These are phyloP conservation scores for Vespertilio murinus DNA, from an alignment of 2,797 vertebrate genomes.

Conservation along the genomic window DNA sequence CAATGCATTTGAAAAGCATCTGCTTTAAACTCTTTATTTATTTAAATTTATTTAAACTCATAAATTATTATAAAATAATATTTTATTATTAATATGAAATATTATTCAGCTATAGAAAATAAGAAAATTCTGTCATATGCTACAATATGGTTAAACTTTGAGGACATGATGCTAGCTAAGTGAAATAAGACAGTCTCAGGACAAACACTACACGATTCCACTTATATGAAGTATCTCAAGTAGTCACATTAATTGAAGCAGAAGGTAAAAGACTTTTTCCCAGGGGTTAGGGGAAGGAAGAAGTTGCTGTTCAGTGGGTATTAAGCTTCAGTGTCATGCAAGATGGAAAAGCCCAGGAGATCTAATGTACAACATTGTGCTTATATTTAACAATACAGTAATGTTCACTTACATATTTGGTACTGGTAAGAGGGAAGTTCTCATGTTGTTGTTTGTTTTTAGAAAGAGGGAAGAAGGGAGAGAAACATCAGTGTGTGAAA, in stretches of 20 bases:
- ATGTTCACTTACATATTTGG: not conserved
- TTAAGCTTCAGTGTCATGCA: not conserved
- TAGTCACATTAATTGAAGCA: not conserved
- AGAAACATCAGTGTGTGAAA: not conserved
- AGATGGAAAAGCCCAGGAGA: not conserved
- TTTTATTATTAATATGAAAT: not conserved
- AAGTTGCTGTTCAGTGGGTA: not conserved
- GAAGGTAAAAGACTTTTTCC: not conserved
- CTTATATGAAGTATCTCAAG: not conserved
- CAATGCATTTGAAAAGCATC: not conserved
- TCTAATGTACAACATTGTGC: not conserved
- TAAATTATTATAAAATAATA: not conserved
- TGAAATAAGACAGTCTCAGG: not conserved
- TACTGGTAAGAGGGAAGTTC: not conserved
- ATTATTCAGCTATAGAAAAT: not conserved
- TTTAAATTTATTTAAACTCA: too few species aligned
- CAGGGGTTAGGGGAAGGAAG: not conserved
- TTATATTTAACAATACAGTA: not conserved
- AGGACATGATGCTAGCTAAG: not conserved
- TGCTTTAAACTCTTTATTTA: not conserved
- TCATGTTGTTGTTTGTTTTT: not conserved
- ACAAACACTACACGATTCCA: not conserved
- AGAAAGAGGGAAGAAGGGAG: not conserved
- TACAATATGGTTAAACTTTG: not conserved
- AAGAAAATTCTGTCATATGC: not conserved